Evolutionary conservation across 2,888 invertebrate species (phyloP), one percentile per base, ranked within the genome.

Genomic region (Mesochorus sp.): DNA sequence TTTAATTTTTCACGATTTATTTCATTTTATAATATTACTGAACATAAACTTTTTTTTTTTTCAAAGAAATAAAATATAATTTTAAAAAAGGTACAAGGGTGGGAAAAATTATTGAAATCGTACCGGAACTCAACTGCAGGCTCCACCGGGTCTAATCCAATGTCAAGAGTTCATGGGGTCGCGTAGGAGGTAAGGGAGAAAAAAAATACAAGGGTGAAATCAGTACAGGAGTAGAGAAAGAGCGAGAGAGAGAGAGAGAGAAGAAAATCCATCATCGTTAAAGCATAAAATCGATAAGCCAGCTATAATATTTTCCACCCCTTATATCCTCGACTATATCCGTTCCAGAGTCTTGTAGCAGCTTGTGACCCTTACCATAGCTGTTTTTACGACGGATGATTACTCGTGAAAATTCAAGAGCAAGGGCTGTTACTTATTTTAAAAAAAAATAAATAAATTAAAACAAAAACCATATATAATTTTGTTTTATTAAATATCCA

Each of bases 261-360:
- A 64, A 55, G 62, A 62, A 62, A 62, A 76, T 80, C 75, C 72
- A 73, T 76, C 76, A 74, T 80, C 76, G 70, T 80, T 80, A 76
- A 37, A 67, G 71, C 59, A 51, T 26, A 72, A 80, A 79, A 80
- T 79, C 79, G 79, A 79, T 79, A 76, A 59, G 68, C 21, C 21
- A 31, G 26, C 31, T 26, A 66, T 31, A 55, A 64, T 57, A 47
- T 55, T 42, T 26, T 44, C n/a, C 14, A 8, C 12, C 6, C 21
- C 49, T 39, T 19, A 34, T n/a, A 14, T 10, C 44, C 21, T 28
- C 21, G 37, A 31, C 42, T 67, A 51, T 42, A 26, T 67, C 39
- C n/a, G 28, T 47, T 28, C 26, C 26, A 53, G 37, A 62, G 53
- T 44, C 34, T 47, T n/a, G 51, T 12, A 44, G 14, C 12, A 12